These are phyloP conservation scores for Cephus runcator DNA, from an alignment of 2,888 invertebrate species.

Conservation along the genomic window DNA sequence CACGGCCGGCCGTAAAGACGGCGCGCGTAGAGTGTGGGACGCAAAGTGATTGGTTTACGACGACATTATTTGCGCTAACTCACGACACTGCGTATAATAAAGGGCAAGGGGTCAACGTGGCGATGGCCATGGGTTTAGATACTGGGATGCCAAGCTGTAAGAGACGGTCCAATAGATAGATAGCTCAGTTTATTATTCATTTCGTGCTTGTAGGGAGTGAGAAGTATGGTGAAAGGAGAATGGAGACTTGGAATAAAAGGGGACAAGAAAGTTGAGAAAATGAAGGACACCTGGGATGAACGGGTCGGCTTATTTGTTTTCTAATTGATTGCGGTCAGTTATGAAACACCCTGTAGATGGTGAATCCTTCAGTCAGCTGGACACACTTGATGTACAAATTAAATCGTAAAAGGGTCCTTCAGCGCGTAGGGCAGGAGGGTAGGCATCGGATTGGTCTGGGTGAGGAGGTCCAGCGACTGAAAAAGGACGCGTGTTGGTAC, in stretches of 20 bases:
- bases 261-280: neutral
- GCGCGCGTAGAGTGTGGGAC: slow-evolving; percentile 47
- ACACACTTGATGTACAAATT: slow-evolving; percentile 50
- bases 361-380: slow-evolving; percentile 32
- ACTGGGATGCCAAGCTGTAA: neutral
- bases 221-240: neutral
- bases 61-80: slow-evolving; percentile 60
- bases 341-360: neutral
- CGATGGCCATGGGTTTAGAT: slow-evolving; percentile 30
- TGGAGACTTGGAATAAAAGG: neutral
- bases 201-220: neutral
- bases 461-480: slow-evolving; percentile 23
- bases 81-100: slow-evolving; percentile 53
- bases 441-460: slow-evolving; percentile 13
- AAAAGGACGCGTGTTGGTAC: slow-evolving; percentile 36
- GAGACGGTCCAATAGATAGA: slow-evolving; percentile 4
- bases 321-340: neutral
- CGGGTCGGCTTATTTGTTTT: neutral
- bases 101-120: slow-evolving; percentile 51
- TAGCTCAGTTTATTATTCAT: neutral
- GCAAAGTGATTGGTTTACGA: slow-evolving; percentile 57
- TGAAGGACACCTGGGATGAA: neutral
- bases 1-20: neutral
- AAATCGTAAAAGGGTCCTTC: slow-evolving; percentile 45
- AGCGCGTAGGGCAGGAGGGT: slow-evolving; percentile 20